These are phyloP conservation scores for Samia ricini DNA, from an alignment of 1,140 invertebrate species.

Conservation along the genomic window DNA sequence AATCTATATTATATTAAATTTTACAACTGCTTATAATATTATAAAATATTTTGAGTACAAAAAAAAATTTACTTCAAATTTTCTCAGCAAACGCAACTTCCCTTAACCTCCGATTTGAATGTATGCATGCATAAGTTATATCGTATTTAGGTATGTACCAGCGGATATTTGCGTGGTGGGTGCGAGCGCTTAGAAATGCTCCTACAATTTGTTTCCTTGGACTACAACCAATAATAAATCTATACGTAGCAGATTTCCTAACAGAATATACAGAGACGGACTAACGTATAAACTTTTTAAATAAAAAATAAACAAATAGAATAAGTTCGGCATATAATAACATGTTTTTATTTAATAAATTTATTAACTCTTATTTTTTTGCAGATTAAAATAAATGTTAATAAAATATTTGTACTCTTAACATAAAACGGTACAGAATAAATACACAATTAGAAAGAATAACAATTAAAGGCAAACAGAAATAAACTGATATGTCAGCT, in stretches of 20 bases:
- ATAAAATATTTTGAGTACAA: no score
- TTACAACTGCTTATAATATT: no score
- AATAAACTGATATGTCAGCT: no score
- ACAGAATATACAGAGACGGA: background rate
- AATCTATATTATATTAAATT: no score
- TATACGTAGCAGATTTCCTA: slow-evolving; percentile 10
- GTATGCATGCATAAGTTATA: background rate
- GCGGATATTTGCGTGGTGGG: background rate
- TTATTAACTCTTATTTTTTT: no score
- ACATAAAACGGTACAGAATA: no score
- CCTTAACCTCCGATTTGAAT: background rate
- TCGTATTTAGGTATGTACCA: background rate
- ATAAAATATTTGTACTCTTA: no score
- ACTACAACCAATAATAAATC: slow-evolving; percentile 9
- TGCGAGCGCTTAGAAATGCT: background rate
- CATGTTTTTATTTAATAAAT: no score
- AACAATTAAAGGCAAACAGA: no score
- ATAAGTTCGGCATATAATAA: no score
- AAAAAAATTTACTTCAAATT: background rate
- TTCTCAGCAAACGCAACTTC: background rate
- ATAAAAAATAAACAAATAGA: background rate
- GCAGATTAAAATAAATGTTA: no score
- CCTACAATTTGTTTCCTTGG: slow-evolving; percentile 10
- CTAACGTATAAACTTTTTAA: background rate
- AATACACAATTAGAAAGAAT: no score